These are phyloP conservation scores for Porites lobata DNA, from an alignment of 92 coral and sea anemone species.

Conservation along the genomic window DNA sequence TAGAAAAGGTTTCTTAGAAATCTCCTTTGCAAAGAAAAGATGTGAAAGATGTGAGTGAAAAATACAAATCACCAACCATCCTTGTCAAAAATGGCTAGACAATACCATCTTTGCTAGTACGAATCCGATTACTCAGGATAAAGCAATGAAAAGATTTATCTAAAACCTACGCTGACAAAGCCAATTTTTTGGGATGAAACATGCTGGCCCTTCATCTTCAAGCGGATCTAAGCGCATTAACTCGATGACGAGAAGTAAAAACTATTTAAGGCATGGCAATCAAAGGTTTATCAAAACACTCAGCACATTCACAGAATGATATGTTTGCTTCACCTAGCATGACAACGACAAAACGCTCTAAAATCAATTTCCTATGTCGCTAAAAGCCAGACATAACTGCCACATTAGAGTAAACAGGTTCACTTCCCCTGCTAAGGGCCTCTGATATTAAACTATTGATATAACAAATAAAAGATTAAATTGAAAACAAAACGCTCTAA, in stretches of 20 bases:
- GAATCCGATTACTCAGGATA: too few relatives aligned
- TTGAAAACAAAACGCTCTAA: too few relatives aligned
- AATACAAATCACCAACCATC: background rate
- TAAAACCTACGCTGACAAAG: too few relatives aligned
- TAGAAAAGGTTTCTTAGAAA: too few relatives aligned
- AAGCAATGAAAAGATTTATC: too few relatives aligned
- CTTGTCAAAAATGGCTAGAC: background rate
- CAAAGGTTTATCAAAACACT: background rate
- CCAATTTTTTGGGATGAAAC: too few relatives aligned
- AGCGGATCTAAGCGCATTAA: background rate
- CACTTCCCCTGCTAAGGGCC: background rate
- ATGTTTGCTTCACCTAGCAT: background rate
- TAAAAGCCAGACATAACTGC: background rate
- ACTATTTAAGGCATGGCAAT: background rate
- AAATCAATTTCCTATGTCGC: conserved; percentile 15
- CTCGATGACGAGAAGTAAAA: background rate
- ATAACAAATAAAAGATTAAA: background rate
- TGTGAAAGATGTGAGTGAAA: background rate
- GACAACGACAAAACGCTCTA: background rate
- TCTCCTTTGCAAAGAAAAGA: too few relatives aligned
- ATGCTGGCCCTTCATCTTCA: background rate
- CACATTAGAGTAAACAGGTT: background rate
- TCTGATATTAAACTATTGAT: background rate
- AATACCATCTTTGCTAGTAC: too few relatives aligned
- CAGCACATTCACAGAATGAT: background rate